Percentiles rank a stretch among this genome's conserved stretches.
phyloP scores from a whole-genome alignment of 2,113 vertebrate species.

The Promerops cafer region DNA sequence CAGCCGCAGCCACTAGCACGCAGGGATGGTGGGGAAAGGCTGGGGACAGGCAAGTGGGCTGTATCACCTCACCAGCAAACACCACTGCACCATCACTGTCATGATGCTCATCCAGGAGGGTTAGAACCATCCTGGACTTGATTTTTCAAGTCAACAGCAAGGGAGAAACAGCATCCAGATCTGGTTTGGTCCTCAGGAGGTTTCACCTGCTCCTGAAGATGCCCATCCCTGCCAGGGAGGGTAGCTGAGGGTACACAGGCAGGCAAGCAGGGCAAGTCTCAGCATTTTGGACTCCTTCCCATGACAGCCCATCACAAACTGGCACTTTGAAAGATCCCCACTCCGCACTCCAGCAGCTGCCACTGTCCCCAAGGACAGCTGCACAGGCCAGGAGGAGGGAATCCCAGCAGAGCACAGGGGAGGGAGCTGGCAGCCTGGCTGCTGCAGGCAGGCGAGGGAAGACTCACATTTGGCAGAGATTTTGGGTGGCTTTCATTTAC shows the following conservation, averaged over 20 bases:
- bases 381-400: neutral
- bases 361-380: neutral
- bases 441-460: neutral
- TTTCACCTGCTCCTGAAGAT: neutral
- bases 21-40: neutral
- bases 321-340: neutral
- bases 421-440: neutral
- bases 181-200: neutral
- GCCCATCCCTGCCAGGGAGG: neutral
- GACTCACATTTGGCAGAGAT: rapidly evolving
- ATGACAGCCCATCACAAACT: neutral
- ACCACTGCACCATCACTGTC: neutral
- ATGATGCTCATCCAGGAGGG: neutral
- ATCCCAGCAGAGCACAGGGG: neutral
- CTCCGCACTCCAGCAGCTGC: neutral
- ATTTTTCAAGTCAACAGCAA: neutral
- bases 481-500: neutral
- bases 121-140: neutral
- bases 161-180: neutral
- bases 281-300: neutral
- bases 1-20: neutral
- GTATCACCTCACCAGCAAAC: neutral
- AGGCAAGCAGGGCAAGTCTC: neutral
- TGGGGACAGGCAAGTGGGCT: neutral
- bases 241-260: neutral